Conservation (phyloP, 2,113 vertebrate species). For the Laterallus jamaicensis region DNA sequence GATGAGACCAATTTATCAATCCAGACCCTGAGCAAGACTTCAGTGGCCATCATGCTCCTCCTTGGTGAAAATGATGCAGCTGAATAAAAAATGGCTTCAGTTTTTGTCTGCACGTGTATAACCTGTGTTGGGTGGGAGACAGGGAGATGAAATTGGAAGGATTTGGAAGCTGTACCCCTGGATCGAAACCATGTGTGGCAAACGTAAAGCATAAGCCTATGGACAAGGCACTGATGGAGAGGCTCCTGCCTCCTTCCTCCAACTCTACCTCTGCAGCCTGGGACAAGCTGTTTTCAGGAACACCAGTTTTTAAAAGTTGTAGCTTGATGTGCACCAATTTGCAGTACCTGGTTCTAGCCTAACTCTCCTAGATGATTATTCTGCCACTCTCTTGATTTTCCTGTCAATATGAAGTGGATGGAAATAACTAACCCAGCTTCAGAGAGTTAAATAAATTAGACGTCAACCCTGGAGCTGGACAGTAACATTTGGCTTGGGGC, state of each 20-base stretch:
- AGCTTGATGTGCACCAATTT: background rate
- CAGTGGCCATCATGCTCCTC: background rate
- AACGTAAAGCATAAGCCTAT: background rate
- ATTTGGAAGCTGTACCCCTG: constrained; percentile 1
- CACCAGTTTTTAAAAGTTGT: rapidly evolving
- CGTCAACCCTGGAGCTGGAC: background rate
- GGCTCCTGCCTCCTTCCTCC: background rate
- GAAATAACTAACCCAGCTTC: background rate
- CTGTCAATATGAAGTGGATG: background rate
- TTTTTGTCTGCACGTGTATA: background rate
- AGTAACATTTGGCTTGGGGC: background rate
- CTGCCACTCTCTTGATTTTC: background rate
- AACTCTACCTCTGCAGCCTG: background rate
- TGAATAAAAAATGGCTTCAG: background rate
- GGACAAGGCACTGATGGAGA: background rate
- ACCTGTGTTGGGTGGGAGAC: background rate
- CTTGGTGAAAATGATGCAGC: background rate
- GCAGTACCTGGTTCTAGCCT: background rate
- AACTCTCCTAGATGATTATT: background rate
- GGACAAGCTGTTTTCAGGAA: background rate
- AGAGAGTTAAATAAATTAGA: background rate
- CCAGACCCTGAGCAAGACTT: background rate
- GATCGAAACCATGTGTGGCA: background rate
- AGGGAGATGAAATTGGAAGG: background rate
- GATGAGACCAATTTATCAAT: background rate